A percentile compares a stretch with the other conserved stretches of the same genome.
These are phyloP conservation scores for Carcina quercana DNA, from an alignment of 2,888 invertebrate genomes.

Conservation along the genomic window DNA sequence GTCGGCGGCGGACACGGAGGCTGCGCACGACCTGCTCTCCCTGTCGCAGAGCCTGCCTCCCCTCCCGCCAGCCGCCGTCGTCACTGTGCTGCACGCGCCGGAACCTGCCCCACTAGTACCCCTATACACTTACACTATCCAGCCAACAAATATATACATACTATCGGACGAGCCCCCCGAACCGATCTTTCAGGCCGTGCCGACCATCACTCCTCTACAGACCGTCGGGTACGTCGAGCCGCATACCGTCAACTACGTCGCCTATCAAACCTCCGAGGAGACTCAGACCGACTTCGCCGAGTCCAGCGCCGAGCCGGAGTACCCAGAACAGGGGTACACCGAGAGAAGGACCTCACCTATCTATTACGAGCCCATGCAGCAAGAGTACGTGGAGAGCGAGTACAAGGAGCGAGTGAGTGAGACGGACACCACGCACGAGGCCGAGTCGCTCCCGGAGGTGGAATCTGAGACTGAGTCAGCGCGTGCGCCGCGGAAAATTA, in stretches of 20 bases:
- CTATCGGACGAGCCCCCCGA: constrained; percentile 44
- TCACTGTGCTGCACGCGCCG: constrained; percentile 50
- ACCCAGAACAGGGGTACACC: not conserved
- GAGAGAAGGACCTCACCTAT: not conserved
- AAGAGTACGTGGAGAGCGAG: constrained; percentile 5
- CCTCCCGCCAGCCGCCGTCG: constrained; percentile 78
- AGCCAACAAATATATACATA: constrained; percentile 65
- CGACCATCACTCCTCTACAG: constrained; percentile 30
- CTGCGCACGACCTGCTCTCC: constrained; percentile 87
- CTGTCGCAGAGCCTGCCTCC: constrained; percentile 86
- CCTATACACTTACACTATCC: constrained; percentile 78
- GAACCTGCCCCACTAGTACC: constrained; percentile 44
- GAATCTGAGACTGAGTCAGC: not conserved
- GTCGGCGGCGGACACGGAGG: constrained; percentile 90
- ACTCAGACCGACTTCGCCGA: constrained; percentile 20
- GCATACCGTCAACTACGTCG: constrained; percentile 40
- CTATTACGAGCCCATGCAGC: not conserved
- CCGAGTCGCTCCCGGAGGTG: not conserved
- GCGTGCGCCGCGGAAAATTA: constrained; percentile 25
- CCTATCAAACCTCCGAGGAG: constrained; percentile 28
- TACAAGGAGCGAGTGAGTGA: constrained; percentile 10
- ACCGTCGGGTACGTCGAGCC: constrained; percentile 39
- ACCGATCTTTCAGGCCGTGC: constrained; percentile 40
- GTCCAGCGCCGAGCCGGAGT: not conserved
- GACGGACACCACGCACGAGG: constrained; percentile 1